Percentiles rank a stretch among this genome's conserved stretches.
Conservation (phyloP, 2,113 vertebrate species). For the Hiodon alosoides region DNA sequence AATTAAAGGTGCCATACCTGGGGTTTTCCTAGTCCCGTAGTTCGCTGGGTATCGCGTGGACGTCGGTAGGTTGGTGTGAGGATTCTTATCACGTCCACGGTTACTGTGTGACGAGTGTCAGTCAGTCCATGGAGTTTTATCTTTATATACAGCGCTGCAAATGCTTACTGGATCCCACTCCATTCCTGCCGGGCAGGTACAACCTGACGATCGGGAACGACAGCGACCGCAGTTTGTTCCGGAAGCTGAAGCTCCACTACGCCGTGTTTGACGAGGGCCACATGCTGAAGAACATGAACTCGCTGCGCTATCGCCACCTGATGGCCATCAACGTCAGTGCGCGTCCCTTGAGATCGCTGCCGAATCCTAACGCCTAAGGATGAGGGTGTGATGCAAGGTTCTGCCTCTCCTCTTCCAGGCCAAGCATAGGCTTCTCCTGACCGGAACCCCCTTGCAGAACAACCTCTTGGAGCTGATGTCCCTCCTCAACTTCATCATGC, state of each 20-base stretch:
- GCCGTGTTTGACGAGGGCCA: slow-evolving; percentile 78
- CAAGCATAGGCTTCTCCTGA: slow-evolving; percentile 74
- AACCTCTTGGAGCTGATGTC: slow-evolving; percentile 95
- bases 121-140: neutral
- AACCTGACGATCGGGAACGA: slow-evolving; percentile 73
- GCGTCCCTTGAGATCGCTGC: neutral
- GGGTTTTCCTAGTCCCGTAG: neutral
- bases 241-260: slow-evolving; percentile 68
- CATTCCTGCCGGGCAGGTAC: slow-evolving; percentile 54
- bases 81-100: neutral
- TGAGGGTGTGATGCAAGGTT: neutral
- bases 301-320: slow-evolving; percentile 71
- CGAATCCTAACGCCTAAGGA: neutral
- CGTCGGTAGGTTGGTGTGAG: neutral
- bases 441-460: slow-evolving; percentile 89
- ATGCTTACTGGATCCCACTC: neutral
- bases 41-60: neutral
- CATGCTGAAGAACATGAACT: slow-evolving; percentile 79
- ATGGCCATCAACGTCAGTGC: slow-evolving; percentile 74
- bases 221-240: slow-evolving; percentile 71
- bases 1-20: too few relatives aligned
- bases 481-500: slow-evolving; percentile 91
- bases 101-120: too few relatives aligned
- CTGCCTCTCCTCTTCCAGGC: neutral
- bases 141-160: neutral